Base-by-base conservation (phyloP, 2,888 invertebrate genomes). In the Ormyrus rosae region DNA sequence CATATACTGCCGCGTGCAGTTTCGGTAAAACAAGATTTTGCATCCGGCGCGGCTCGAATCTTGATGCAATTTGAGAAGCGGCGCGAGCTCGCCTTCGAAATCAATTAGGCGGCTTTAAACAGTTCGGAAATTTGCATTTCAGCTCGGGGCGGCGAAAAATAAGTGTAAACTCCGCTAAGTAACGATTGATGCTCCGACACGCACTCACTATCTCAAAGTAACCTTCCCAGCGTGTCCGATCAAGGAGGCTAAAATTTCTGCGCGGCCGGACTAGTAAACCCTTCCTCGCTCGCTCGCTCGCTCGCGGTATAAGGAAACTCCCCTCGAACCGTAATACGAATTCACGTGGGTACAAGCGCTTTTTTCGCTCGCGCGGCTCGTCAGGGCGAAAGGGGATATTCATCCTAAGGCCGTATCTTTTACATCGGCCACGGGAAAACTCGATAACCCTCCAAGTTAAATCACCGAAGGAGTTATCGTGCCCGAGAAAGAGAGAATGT, bases 371-470 rank as follows among this genome's bases (percentile, higher is more conserved):
- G 53, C 34, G 51, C 34, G 7, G 50, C 8, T 51, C 64, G 48
- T 55, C 58, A 6, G 11, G 56, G 34, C 73, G 78, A 71, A 78
- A 81, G 78, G 46, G 78, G 67, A 75, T 81, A 81, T 81, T 75
- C 81, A 69, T 78, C 71, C 69, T 56, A 69, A 50, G 61, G 56
- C 45, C 67, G 74, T 84, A 83, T 85, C 84, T 84, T 78, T 84
- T 83, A 82, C 83, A 84, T 84, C 83, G 83, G 81, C 80, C 82
- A 34, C 61, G 63, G 60, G 83, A 85, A 85, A 85, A 83, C 84
- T 83, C 83, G 84, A 84, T 84, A 84, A 83, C 82, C 82, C 82
- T 78, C 81, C 81, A 77, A 83, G 84, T 81, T 83, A 81, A 84
- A 83, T 83, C 83, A 82, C 81, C 80, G 65, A 78, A 81, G 81